Base-by-base conservation (phyloP, 2,113 vertebrate genomes). In the Piprites chloris region DNA sequence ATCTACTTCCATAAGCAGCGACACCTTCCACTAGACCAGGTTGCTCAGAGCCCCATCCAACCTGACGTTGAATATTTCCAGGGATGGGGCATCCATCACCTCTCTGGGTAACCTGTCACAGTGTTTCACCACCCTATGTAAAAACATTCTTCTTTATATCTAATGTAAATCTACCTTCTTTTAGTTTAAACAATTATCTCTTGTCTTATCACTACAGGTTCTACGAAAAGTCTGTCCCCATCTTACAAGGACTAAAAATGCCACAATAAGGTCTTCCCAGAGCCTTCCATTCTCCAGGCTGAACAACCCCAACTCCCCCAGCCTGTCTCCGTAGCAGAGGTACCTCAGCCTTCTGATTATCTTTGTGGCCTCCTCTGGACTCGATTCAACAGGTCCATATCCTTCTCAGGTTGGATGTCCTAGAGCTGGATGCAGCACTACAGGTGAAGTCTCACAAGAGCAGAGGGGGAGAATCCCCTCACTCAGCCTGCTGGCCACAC, bases 401-500 rank as follows among this genome's bases (percentile, higher is more conserved):
- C 32, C 37, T 55, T 79, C 35, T 75, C n/a, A 14, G 15, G 20
- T 14, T 19, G 41, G 46, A n/a, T 19, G 33, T 5, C 3, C 53
- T 41, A 39, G 41, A 55, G 41, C 41, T 55, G 41, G 14, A 83
- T 35, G 41, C 41, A 69, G 71, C 12, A 20, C 5, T 77, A 22
- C 56, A 77, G 26, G 17, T 35, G 35, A 14, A 35, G 21, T 41
- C 26, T 33, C 41, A 49, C 8, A 35, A 33, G 22, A 77, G 35
- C 39, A 32, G 32, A 55, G 14, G 18, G 35, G 32, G 6, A 84
- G 49, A 84, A 56, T 35, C 3, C 5, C 32, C 18, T 49, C 18
- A 18, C 35, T 84, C 0, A 0, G 12, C 55, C 41, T 42, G 41
- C 30, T 41, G 55, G 21, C 32, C 47, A 23, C 8, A 1, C 22